Base-by-base conservation (phyloP, 92 coral and sea anemone species). In the Siderastrea siderea region DNA sequence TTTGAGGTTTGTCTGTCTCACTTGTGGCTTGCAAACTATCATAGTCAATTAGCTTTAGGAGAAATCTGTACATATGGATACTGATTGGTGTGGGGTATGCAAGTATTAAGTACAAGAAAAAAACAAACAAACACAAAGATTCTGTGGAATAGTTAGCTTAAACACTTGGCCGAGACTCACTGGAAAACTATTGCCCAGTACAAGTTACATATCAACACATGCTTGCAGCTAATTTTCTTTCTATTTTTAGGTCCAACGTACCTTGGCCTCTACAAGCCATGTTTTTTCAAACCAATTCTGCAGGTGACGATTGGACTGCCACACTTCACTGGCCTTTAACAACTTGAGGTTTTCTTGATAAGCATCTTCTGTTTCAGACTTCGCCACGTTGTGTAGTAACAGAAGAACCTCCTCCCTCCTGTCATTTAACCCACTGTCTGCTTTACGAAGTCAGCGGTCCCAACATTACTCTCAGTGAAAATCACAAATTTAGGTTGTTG, bases 391-490 rank as follows among this genome's bases (percentile, higher is more conserved):
- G 60, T 45, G 66, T n/a, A 68, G 85, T 51, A 77, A 47, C 19
- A 7, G 58, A 48, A 86, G 69, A 19, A 78, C 85, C 14, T 78
- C 90, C 19, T 78, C 90, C 67, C 66, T 86, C 15, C 49, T 38
- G 70, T 78, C 48, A 54, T 4, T 78, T 59, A 86, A 62, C 0
- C 88, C 88, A 84, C 74, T 84, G 57, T 75, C 89, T 53, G 73
- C 75, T 71, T 89, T 89, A 17, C 79, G 66, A 46, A 90, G 77
- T 87, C 86, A 90, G 67, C 86, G n/a, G 16, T 78, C 90, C 89
- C 90, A 84, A 48, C 74, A 64, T 79, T 85, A 79, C 63, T 84
- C 89, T 9, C 82, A 81, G 65, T 84, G 90, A 72, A 84, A 90
- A 72, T 78, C 86, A 74, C 90, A 90, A 51, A 83, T 89, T 47